Base-by-base conservation (phyloP, 2,113 vertebrate species). In the Zeus faber region DNA sequence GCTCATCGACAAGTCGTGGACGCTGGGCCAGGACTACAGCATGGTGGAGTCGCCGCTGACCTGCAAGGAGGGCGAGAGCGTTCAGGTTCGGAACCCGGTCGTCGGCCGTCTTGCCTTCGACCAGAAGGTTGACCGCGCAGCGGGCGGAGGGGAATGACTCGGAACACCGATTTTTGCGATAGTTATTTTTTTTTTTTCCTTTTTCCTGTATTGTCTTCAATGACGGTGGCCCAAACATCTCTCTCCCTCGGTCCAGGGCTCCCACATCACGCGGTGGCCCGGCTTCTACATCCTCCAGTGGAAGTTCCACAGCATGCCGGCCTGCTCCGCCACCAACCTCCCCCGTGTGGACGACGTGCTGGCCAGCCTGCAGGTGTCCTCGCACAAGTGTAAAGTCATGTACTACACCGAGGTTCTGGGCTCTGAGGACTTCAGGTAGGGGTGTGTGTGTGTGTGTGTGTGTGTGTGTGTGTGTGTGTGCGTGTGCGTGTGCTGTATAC, bases 321-420 rank as follows among this genome's bases (percentile, higher is more conserved):
- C 95, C 3, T 98, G 94, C 23, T 92, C 94, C 0, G 72, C 93
- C 84, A 96, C 92, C 78, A 99, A 80, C 89, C 87, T 98, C 76
- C 95, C 95, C 21, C 91, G 97, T 0, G 90, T 99, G 79, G 97
- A 99, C 3, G 95, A 99, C 18, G 93, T 98, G n/a, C 80, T 98
- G 72, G 97, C 96, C 64, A 93, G 93, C 20, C 88, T 99, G 40
- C 95, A 97, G 85, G 94, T 99, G 18, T 95, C 97, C 45, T 96
- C 95, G 0, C 94, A 98, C 85, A 99, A 97, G 71, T 98, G 97
- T 72, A 98, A 98, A 89, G 95, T 99, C 70, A 97, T 98, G 97
- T 98, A 92, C 88, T 99, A 97, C 77, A 96, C 95, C 0, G 95
- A 99, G 76, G 93, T 98, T 59, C 85, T 98, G 74, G 95, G 93